These are phyloP conservation scores for Orgyia antiqua DNA, from an alignment of 2,888 invertebrate species.

Conservation along the genomic window DNA sequence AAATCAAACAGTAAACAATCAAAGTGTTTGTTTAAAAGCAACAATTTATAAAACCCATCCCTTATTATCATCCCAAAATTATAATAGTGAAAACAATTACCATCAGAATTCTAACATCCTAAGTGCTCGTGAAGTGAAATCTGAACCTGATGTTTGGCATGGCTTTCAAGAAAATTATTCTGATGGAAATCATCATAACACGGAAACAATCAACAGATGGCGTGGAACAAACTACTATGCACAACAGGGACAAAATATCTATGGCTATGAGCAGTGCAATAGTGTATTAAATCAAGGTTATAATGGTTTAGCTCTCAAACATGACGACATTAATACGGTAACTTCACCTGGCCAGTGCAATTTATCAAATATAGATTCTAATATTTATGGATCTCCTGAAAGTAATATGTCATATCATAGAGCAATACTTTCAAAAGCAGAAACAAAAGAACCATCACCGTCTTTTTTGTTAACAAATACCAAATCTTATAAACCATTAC, in stretches of 20 bases:
- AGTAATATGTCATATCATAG: conserved; percentile 77
- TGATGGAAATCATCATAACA: conserved; percentile 35
- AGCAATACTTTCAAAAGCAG: conserved; percentile 71
- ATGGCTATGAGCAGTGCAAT: conserved; percentile 42
- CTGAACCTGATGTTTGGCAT: conserved; percentile 54
- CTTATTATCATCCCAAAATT: conserved; percentile 35
- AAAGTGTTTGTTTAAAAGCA: conserved; percentile 47
- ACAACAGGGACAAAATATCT: conserved; percentile 46
- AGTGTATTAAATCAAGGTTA: conserved; percentile 27
- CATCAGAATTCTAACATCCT: too few species aligned
- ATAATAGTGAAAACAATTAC: conserved; percentile 49
- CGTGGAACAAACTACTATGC: conserved; percentile 53
- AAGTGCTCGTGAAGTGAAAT: too few species aligned
- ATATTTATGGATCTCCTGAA: conserved; percentile 60
- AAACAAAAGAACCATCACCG: conserved; percentile 41
- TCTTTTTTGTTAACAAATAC: conserved; percentile 35
- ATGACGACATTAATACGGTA: conserved; percentile 46
- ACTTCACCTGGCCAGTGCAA: conserved; percentile 61
- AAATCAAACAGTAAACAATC: conserved; percentile 43
- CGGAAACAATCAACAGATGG: conserved; percentile 58
- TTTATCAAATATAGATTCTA: conserved; percentile 39
- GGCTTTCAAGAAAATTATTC: conserved; percentile 43
- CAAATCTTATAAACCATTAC: conserved; percentile 47
- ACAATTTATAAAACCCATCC: conserved; percentile 48
- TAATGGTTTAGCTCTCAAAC: conserved; percentile 29